phyloP scores from a whole-genome alignment of 2,113 vertebrate species.

The Strix aluco region DNA sequence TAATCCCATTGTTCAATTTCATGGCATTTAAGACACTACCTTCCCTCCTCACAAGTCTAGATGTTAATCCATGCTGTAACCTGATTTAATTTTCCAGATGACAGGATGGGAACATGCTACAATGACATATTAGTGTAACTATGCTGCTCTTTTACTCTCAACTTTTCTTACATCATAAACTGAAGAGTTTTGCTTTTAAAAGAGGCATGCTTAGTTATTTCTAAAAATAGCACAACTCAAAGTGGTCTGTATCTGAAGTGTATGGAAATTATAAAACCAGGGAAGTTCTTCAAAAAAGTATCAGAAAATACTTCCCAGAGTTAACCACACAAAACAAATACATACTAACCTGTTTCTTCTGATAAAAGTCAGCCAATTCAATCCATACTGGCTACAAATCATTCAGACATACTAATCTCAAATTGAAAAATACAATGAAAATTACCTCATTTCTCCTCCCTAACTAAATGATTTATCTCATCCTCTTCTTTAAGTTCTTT shows the following conservation, averaged over 20 bases:
- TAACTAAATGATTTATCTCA: not conserved
- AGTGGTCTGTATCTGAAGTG: not conserved
- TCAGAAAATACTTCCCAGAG: not conserved
- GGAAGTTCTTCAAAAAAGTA: not conserved
- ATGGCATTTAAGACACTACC: constrained; percentile 82
- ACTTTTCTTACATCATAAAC: constrained; percentile 10
- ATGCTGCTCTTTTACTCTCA: constrained; percentile 68
- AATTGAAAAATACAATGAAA: not conserved
- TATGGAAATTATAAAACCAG: not conserved
- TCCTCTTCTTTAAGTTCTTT: not conserved
- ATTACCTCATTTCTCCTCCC: not conserved
- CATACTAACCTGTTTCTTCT: not conserved
- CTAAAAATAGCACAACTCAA: not conserved
- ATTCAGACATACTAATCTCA: not conserved
- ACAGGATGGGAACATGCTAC: constrained; percentile 79
- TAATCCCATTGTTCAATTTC: constrained; percentile 88
- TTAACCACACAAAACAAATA: not conserved
- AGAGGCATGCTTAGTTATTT: not conserved
- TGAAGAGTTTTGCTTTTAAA: constrained; percentile 6
- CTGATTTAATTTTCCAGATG: constrained; percentile 85
- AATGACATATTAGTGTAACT: constrained; percentile 50
- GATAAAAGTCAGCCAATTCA: not conserved
- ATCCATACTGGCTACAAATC: not conserved
- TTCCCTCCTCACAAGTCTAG: constrained; percentile 66
- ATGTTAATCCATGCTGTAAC: constrained; percentile 78